Percentiles rank a stretch among this genome's conserved stretches.
Evolutionary conservation across 2,888 invertebrate genomes (phyloP).

Genomic region (Pheosia gnoma): DNA sequence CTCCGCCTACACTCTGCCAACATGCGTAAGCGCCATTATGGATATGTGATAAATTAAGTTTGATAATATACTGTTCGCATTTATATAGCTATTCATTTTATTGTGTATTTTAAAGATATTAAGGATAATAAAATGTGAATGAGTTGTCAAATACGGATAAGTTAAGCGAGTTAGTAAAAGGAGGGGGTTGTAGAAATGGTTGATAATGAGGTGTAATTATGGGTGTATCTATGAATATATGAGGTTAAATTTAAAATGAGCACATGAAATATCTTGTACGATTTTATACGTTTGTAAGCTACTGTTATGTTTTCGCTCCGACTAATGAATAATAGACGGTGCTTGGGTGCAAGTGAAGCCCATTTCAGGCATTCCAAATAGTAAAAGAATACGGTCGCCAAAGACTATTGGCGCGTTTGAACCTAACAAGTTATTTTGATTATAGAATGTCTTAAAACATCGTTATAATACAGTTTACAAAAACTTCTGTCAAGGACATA

Average conservation of each 20-base stretch:
- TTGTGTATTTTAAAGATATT: conserved; percentile 25
- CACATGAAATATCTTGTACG: conserved; percentile 40
- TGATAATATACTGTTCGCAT: conserved; percentile 47
- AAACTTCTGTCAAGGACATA: too few relatives aligned
- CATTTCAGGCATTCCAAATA: too few relatives aligned
- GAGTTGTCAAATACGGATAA: conserved; percentile 43
- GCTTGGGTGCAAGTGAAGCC: too few relatives aligned
- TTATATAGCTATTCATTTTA: conserved; percentile 42
- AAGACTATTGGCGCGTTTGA: too few relatives aligned
- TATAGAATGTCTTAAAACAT: too few relatives aligned
- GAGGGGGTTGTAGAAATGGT: conserved; percentile 37
- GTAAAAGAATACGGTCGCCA: too few relatives aligned
- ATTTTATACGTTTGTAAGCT: conserved; percentile 13
- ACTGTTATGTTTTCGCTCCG: too few relatives aligned
- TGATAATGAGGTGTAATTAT: conserved; percentile 33
- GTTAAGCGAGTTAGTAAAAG: conserved; percentile 39
- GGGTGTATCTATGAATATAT: conserved; percentile 37
- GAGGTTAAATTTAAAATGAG: conserved; percentile 41
- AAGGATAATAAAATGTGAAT: conserved; percentile 47
- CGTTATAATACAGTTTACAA: too few relatives aligned
- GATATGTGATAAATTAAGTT: conserved; percentile 45
- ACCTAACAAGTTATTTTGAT: too few relatives aligned
- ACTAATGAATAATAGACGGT: too few relatives aligned
- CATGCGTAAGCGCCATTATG: conserved; percentile 1
- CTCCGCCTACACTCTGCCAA: too few relatives aligned